Base-by-base conservation (phyloP, 1,140 invertebrate species). In the Musca domestica region DNA sequence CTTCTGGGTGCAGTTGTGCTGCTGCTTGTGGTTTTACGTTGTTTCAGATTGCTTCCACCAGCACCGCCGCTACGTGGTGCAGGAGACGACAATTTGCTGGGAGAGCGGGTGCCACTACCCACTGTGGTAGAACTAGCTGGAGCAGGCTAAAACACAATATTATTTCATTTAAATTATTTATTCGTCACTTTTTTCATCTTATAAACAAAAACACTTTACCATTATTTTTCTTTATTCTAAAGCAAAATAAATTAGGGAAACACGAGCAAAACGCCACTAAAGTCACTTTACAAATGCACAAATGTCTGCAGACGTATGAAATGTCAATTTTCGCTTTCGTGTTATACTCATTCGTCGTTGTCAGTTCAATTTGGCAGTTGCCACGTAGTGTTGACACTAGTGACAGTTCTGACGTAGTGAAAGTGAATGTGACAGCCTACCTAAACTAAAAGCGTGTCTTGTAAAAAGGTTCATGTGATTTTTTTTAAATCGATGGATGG, bases 121-220 rank as follows among this genome's bases (percentile, higher is more conserved):
- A 98, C 95, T 72, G 87, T 87, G 17, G 95, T 97, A 67, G 94
- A 87, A 88, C 95, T 98, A 76, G 95, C 89, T 82, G 95, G 88
- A 78, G 91, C 90, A 82, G 95, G 94, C 95, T 98, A 84, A 76
- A 66, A 58, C 52, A 56, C 30, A 61, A 19, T 19, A 7, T 52
- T 19, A 17, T 56, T 22, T n/a, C n/a, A n/a, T n/a, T 19, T 25
- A 1, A 22, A n/a, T 68, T 19, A 30, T 61, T 67, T 47, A 25
- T 67, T 27, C 15, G 19, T 58, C 63, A 65, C 67, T 49, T 41
- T 64, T 68, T 64, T n/a, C n/a, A n/a, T 54, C 4, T 68, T 64
- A n/a, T 52, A 27, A 58, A 67, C 34, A 41, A 41, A 9, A 41
- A 12, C 17, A 51, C n/a, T 14, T 20, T 61, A 61, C 56, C 56